Evolutionary conservation across 2,113 vertebrate species (phyloP).

Genomic region (Ameiurus melas): DNA sequence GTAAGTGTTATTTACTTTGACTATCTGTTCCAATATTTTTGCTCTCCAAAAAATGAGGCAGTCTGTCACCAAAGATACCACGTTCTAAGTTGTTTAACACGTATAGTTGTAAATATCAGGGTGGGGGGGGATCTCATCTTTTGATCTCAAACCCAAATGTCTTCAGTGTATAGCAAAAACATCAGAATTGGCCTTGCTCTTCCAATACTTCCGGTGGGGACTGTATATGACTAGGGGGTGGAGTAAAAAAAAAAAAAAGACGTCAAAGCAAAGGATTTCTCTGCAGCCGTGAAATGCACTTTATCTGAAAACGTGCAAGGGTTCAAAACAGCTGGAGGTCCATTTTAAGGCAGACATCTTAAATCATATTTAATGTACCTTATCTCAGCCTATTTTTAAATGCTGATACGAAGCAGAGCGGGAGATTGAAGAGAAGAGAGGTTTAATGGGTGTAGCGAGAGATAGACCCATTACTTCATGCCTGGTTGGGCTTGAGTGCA

Average conservation of each 20-base stretch:
- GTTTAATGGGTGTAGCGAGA: conserved; percentile 44
- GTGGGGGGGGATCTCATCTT: neutral
- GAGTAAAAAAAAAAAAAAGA: neutral
- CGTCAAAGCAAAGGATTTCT: conserved; percentile 32
- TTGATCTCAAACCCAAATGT: neutral
- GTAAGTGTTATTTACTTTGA: neutral
- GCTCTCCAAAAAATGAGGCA: neutral
- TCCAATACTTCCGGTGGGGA: neutral
- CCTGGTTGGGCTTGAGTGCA: conserved; percentile 47
- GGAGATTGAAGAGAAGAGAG: conserved; percentile 38
- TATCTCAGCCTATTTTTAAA: conserved; percentile 69
- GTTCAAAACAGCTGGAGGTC: conserved; percentile 68
- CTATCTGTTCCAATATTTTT: neutral
- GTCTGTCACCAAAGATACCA: neutral
- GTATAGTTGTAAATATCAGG: neutral
- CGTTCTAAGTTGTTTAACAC: neutral
- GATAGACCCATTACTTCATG: conserved; percentile 39
- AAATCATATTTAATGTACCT: conserved; percentile 70
- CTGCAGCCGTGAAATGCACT: conserved; percentile 43
- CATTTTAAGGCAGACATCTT: conserved; percentile 63
- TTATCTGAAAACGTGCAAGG: conserved; percentile 63
- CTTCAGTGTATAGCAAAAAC: neutral
- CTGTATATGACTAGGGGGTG: neutral
- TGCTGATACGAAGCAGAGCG: conserved; percentile 59
- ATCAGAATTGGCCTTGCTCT: neutral